Evolutionary conservation across 2,113 vertebrate species (phyloP).

Genomic region (Phalacrocorax carbo): DNA sequence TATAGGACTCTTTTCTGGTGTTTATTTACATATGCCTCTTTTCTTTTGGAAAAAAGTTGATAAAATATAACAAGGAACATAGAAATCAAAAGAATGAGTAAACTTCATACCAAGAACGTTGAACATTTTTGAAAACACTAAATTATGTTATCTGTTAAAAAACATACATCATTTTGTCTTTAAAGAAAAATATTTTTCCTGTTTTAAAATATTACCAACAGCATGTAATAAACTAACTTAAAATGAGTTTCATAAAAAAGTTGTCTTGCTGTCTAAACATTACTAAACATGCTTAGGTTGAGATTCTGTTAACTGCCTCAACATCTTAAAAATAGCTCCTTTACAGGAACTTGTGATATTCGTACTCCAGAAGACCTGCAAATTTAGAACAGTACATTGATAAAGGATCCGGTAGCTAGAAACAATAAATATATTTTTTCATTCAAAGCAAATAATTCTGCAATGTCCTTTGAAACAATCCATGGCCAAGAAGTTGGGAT

Average conservation of each 20-base stretch:
- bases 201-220: conserved; percentile 72
- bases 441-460: conserved; percentile 19
- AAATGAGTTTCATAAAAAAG: conserved; percentile 72
- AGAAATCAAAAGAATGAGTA: conserved; percentile 52
- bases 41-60: conserved; percentile 28
- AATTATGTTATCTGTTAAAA: conserved; percentile 65
- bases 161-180: conserved; percentile 63
- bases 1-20: conserved; percentile 55
- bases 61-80: conserved; percentile 48
- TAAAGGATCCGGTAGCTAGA: conserved; percentile 39
- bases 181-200: conserved; percentile 71
- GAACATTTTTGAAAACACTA: conserved; percentile 46
- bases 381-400: conserved; percentile 58
- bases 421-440: conserved; percentile 23
- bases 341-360: conserved; percentile 54
- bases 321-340: conserved; percentile 57
- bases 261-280: conserved; percentile 57
- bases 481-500: not conserved
- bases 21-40: conserved; percentile 68
- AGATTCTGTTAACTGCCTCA: conserved; percentile 68
- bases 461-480: not conserved
- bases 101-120: conserved; percentile 51
- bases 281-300: conserved; percentile 64
- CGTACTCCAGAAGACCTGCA: conserved; percentile 46
- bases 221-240: conserved; percentile 70